Evolutionary conservation across 30 jellyfish, hydroid and myxozoan species (phyloP), one percentile per base, ranked within the genome.

Genomic region (Catostylus mosaicus): DNA sequence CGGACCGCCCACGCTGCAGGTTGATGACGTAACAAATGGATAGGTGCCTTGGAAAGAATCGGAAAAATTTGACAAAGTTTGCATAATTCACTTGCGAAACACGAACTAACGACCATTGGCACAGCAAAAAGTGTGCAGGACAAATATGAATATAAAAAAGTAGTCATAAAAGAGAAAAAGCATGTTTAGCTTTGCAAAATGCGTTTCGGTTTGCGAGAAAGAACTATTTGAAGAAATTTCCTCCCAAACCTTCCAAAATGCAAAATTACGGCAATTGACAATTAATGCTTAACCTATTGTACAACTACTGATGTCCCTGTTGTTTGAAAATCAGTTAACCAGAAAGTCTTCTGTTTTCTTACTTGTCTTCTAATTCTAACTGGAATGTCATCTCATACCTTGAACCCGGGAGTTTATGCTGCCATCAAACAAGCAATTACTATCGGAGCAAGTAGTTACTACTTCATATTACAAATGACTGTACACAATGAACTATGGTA

Each of bases 21-120:
- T 96, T 0, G 99, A 96, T 60, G 99, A 96, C 36, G 99, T 96
- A 61, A 96, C 99, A 69, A 60, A 96, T 18, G 99, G 99, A 64
- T 96, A 96, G 27, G 99, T 96, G 23, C 99, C 99, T 96, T 27
- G 27, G 34, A 48, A 43, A 51, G 36, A 54, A 5, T 20, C 24
- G 34, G 50, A 46, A 27, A 72, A 16, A 4, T 10, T 16, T 50
- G 63, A 10, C 26, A 50, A 4, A 5, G 24, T 10, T 16, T 5
- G 24, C 54, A 40, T 7, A 40, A 5, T 14, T 7, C 14, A 5
- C 11, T 40, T 5, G 11, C 7, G 11, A 40, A 40, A 40, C 54
- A 40, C 7, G 54, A 40, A 40, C 7, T 40, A 40, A 40, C 7
- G 14, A 40, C 11, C 14, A 40, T 40, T 5, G 54, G 54, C 14